These are phyloP conservation scores for Dromas ardeola DNA, from an alignment of 2,113 vertebrate genomes.

Conservation along the genomic window DNA sequence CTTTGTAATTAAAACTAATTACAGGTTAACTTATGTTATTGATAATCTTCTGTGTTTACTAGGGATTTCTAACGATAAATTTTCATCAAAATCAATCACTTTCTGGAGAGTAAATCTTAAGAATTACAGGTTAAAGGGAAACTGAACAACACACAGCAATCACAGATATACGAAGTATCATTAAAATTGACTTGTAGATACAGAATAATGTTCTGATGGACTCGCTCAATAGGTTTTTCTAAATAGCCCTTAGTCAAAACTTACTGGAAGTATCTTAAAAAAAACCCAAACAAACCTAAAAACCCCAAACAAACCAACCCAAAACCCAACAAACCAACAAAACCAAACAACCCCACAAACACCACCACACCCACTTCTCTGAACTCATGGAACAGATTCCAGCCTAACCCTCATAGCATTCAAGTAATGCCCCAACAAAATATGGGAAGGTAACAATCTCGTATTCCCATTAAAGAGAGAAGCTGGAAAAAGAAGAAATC, in stretches of 20 bases:
- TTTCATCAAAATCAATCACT: not conserved
- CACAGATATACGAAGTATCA: not conserved
- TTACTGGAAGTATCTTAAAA: not conserved
- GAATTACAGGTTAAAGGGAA: not conserved
- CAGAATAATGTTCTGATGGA: not conserved
- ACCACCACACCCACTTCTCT: not conserved
- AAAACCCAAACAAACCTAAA: not conserved
- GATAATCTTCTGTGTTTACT: not conserved
- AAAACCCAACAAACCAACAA: not conserved
- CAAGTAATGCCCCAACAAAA: not conserved
- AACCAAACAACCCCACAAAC: not conserved
- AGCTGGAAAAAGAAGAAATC: not conserved
- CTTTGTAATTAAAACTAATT: not conserved
- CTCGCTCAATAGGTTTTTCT: not conserved
- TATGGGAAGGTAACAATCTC: not conserved
- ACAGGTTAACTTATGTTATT: not conserved
- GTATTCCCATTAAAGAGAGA: not conserved
- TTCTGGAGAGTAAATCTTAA: not conserved
- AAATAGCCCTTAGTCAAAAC: not conserved
- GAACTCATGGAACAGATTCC: not conserved
- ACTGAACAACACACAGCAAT: not conserved
- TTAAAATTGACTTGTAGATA: not conserved
- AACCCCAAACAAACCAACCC: not conserved
- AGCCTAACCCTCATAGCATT: not conserved
- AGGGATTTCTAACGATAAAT: not conserved